Conservation (phyloP, 2,888 invertebrate species). For the Hypselothyrea guttata region DNA sequence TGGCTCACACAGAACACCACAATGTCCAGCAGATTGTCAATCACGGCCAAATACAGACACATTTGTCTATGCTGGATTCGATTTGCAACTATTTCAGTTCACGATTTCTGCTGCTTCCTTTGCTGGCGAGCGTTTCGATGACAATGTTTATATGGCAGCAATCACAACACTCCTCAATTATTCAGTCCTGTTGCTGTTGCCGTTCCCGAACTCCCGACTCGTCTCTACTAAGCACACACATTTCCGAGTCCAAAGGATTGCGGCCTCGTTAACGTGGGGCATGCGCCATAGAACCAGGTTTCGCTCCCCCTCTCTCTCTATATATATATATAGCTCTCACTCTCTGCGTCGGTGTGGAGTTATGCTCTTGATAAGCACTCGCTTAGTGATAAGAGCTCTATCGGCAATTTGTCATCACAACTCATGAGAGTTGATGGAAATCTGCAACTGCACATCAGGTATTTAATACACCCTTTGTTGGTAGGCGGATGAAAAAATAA, state of each 20-base stretch:
- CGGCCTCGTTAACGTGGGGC: slow-evolving; percentile 8
- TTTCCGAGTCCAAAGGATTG: slow-evolving; percentile 1
- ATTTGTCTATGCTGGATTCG: slow-evolving; percentile 60
- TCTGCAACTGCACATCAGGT: too few species aligned
- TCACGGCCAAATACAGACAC: slow-evolving; percentile 78
- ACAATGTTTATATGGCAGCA: slow-evolving; percentile 37
- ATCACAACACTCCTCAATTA: slow-evolving; percentile 42
- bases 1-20: slow-evolving; percentile 77
- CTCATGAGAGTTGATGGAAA: too few species aligned
- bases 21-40: slow-evolving; percentile 73
- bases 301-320: neutral
- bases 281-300: slow-evolving; percentile 36
- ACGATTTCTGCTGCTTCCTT: slow-evolving; percentile 10
- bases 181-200: slow-evolving; percentile 52
- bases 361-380: neutral
- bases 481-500: too few species aligned
- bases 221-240: slow-evolving; percentile 29
- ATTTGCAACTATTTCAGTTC: neutral
- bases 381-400: slow-evolving; percentile 4
- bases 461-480: too few species aligned
- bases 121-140: slow-evolving; percentile 14
- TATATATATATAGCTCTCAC: too few species aligned
- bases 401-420: neutral
- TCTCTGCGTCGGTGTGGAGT: too few species aligned
- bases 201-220: slow-evolving; percentile 43